These are phyloP conservation scores for Vicugna pacos DNA, from an alignment of 2,113 vertebrate genomes.

Conservation along the genomic window DNA sequence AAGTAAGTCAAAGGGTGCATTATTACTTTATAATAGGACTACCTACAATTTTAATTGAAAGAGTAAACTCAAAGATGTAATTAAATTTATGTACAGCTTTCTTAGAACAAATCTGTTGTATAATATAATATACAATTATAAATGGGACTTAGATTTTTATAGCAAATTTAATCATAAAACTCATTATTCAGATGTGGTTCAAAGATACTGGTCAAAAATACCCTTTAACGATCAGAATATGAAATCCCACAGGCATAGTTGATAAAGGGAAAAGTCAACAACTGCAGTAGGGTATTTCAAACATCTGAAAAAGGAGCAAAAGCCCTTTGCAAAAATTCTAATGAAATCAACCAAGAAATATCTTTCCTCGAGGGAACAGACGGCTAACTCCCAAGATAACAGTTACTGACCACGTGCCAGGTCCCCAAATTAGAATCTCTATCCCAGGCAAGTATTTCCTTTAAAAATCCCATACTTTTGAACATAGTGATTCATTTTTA, in stretches of 20 bases:
- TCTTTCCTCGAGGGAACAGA: background rate
- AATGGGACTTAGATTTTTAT: background rate
- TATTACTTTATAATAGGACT: conserved; percentile 5
- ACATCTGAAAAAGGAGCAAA: background rate
- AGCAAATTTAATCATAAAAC: conserved; percentile 43
- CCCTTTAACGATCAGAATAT: conserved; percentile 36
- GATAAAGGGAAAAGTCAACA: background rate
- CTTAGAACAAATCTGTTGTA: background rate
- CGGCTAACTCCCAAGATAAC: background rate
- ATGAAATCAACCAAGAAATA: conserved; percentile 24
- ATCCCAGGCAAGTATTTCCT: background rate
- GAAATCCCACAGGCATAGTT: background rate
- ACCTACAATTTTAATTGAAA: conserved; percentile 26
- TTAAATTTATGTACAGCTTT: conserved; percentile 22
- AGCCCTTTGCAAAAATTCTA: background rate
- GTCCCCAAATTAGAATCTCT: background rate
- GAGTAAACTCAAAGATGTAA: conserved; percentile 15
- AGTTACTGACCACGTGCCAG: background rate
- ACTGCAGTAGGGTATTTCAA: background rate
- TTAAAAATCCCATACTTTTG: background rate
- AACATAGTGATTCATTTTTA: background rate
- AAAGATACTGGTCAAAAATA: conserved; percentile 24
- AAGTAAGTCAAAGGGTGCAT: conserved; percentile 1
- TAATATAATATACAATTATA: conserved; percentile 5
- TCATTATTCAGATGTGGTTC: conserved; percentile 18